phyloP scores from a whole-genome alignment of 2,888 invertebrate genomes.

The Gisinianus flammeolus region DNA sequence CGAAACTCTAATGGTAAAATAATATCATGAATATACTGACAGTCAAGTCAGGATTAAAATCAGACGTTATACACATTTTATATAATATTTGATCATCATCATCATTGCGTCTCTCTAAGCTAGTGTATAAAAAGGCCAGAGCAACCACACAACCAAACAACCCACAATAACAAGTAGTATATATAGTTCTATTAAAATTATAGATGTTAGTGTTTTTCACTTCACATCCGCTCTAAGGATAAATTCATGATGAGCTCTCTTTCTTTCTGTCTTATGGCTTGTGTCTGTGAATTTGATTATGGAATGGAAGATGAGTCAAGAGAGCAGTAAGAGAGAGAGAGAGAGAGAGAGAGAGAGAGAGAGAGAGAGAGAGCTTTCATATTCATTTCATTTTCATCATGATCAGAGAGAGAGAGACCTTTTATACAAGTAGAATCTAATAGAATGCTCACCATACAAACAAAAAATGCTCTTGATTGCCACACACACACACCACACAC shows the following conservation, averaged over 20 bases:
- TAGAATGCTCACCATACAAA: neutral
- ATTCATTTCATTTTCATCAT: neutral
- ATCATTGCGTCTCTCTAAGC: neutral
- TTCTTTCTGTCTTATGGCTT: neutral
- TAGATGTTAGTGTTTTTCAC: neutral
- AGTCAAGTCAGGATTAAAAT: slow-evolving; percentile 19
- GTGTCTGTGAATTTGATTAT: slow-evolving; percentile 37
- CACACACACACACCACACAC: neutral
- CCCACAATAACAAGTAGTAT: neutral
- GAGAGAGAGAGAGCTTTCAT: neutral
- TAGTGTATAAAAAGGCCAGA: neutral
- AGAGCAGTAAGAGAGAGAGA: neutral
- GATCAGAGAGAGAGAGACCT: too few relatives aligned
- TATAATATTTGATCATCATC: neutral
- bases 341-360: neutral
- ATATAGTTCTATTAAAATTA: neutral
- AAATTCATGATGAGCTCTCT: neutral
- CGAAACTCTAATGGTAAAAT: slow-evolving; percentile 34
- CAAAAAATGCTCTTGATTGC: neutral
- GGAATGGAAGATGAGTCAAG: too few relatives aligned
- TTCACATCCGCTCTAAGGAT: slow-evolving; percentile 5
- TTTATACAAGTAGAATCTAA: too few relatives aligned
- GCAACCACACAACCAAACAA: neutral
- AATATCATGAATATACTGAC: slow-evolving; percentile 32
- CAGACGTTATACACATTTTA: neutral